phyloP scores from a whole-genome alignment of 2,797 vertebrate genomes.

The Microctenopoma steveboyesi region DNA sequence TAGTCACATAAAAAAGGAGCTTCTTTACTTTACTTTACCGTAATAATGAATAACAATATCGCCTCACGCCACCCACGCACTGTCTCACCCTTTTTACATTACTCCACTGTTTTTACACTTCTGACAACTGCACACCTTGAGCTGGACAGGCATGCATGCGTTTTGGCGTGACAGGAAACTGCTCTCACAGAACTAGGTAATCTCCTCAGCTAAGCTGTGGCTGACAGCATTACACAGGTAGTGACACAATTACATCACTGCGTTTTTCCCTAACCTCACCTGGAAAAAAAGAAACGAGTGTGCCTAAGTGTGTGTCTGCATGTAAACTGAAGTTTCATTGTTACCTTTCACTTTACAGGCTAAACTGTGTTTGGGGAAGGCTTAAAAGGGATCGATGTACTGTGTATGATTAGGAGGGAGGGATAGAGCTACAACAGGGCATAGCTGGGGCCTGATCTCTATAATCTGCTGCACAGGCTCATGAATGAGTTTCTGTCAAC shows the following conservation, averaged over 20 bases:
- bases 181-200: constrained; percentile 19
- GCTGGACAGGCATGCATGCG: background rate
- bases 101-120: constrained; percentile 62
- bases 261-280: constrained; percentile 45
- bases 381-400: background rate
- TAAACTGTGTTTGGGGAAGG: constrained; percentile 9
- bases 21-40: background rate
- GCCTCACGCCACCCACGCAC: constrained; percentile 15
- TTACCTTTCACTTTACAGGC: constrained; percentile 4
- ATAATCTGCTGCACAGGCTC: constrained; percentile 54
- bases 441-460: constrained; percentile 47
- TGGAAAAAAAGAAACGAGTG: constrained; percentile 5
- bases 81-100: constrained; percentile 56
- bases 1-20: constrained; percentile 43
- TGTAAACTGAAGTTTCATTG: constrained; percentile 4
- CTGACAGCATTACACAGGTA: constrained; percentile 27
- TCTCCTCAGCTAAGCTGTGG: constrained; percentile 15
- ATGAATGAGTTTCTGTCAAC: constrained; percentile 57
- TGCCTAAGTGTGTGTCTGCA: background rate
- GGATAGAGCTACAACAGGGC: constrained; percentile 21
- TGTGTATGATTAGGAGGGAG: background rate
- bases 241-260: constrained; percentile 30
- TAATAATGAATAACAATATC: constrained; percentile 16
- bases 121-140: constrained; percentile 34
- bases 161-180: constrained; percentile 27